Base-by-base conservation (phyloP, 2,113 vertebrate genomes). In the Hystrix brachyura region DNA sequence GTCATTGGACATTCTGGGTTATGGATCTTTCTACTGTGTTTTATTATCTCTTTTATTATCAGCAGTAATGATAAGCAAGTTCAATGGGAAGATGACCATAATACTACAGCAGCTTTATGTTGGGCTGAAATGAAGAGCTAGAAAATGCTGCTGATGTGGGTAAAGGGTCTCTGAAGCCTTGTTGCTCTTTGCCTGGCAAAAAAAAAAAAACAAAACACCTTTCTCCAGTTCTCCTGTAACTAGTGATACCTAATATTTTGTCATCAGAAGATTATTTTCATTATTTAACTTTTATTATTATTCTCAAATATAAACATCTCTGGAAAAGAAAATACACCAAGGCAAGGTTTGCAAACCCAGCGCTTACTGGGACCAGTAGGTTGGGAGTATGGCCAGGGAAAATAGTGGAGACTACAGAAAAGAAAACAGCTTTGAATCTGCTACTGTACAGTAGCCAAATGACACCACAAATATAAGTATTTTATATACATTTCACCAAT, bases 1-100 rank as follows among this genome's bases (percentile, higher is more conserved):
- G 34, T 88, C 71, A 67, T 59, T 85, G 25, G 34, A 90, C 27
- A 92, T 94, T 32, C 5, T 48, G 64, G 86, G 43, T 64, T 90
- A 69, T 90, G 59, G 32, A 65, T 81, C 92, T 90, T 92, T 87
- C 82, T 72, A 8, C 25, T 64, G 48, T 72, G 13, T 57, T 87
- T 94, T 85, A 65, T 96, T 81, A 34, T 85, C 27, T 78, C 48
- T 91, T 87, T 94, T 80, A 85, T 78, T 46, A 84, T 34, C 53
- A 94, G 67, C 65, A 80, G 67, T 87, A 57, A 65, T n/a, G 57
- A 62, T 48, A 74, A 87, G 64, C 7, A 11, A 51, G 23, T 65
- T 95, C 87, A 84, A 23, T 74, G 59, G 71, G 59, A 87, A 88
- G 84, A 94, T 72, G 82, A 87, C 14, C 57, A 57, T 55, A 72